Base-by-base conservation (phyloP, 1,140 invertebrate genomes). In the Drosophila mauritiana region DNA sequence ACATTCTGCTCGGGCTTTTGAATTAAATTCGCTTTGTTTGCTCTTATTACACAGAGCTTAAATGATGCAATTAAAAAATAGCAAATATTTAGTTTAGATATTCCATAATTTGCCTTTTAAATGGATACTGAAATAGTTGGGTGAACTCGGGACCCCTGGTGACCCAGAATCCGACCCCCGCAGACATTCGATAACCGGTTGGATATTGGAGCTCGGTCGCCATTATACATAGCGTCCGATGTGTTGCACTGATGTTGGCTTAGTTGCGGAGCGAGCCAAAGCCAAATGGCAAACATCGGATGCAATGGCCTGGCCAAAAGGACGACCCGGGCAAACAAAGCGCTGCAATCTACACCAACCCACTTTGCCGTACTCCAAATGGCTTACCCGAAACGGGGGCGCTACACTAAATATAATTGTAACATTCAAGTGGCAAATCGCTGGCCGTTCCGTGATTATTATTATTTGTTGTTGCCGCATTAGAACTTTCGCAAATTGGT, bases 401-500 rank as follows among this genome's bases (percentile, higher is more conserved):
- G 12, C 42, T 40, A 22, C 61, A 59, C 80, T 63, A 55, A 83
- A 82, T 82, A 82, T 82, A 80, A 85, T 84, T 84, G 81, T 54
- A 64, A 73, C 70, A 61, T 84, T 84, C 67, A 73, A 80, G 67
- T 67, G 64, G 80, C 75, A 72, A 84, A 83, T 83, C 74, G 70
- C 82, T 61, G 76, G 54, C 46, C 62, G 69, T 80, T 64, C 52
- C 64, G 72, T 43, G 70, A 53, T 73, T 74, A 74, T 77, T 80
- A 84, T 85, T 73, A 81, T 73, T 73, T 80, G 82, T 67, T 57
- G 65, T 64, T 67, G 43, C 43, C 52, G 67, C 67, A 70, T 80
- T 85, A 76, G 54, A 74, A 74, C 51, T 73, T 72, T 57, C 36
- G 58, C 73, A 84, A 85, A 84, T 84, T 85, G 81, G 78, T 84